phyloP scores from a whole-genome alignment of 2,113 vertebrate genomes.

The Cricetomys ansorgei region DNA sequence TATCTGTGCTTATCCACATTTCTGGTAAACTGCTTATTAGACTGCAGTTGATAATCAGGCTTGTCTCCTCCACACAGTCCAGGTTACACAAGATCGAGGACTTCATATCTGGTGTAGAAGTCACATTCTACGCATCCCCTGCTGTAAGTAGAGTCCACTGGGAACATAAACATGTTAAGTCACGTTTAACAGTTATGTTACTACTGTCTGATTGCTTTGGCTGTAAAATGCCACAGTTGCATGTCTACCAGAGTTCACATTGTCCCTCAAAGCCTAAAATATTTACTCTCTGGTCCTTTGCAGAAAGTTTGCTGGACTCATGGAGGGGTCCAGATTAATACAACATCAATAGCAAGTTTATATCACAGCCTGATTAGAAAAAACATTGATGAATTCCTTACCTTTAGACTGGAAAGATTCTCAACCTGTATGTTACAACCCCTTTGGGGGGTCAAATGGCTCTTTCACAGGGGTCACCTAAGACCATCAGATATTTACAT shows the following conservation, averaged over 20 bases:
- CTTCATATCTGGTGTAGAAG: not conserved
- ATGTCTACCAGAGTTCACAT: not conserved
- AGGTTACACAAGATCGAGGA: not conserved
- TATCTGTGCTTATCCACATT: not conserved
- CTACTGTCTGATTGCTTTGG: not conserved
- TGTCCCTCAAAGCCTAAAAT: not conserved
- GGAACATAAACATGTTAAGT: not conserved
- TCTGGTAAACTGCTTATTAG: not conserved
- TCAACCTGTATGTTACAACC: too few species aligned
- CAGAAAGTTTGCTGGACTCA: not conserved
- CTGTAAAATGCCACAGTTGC: not conserved
- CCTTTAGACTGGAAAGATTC: too few species aligned
- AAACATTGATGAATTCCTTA: not conserved
- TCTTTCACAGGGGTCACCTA: too few species aligned
- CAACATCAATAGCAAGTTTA: not conserved
- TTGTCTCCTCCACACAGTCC: not conserved
- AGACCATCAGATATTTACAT: too few species aligned
- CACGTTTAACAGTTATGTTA: too few species aligned
- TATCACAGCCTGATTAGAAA: not conserved
- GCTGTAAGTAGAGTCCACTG: not conserved
- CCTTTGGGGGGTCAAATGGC: too few species aligned
- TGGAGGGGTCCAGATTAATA: not conserved
- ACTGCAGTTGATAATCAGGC: not conserved
- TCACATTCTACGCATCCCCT: not conserved
- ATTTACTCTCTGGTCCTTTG: slow-evolving; percentile 3